Evolutionary conservation across 2,888 invertebrate species (phyloP), one percentile per base, ranked within the genome.

Genomic region (Apodemia mormo): DNA sequence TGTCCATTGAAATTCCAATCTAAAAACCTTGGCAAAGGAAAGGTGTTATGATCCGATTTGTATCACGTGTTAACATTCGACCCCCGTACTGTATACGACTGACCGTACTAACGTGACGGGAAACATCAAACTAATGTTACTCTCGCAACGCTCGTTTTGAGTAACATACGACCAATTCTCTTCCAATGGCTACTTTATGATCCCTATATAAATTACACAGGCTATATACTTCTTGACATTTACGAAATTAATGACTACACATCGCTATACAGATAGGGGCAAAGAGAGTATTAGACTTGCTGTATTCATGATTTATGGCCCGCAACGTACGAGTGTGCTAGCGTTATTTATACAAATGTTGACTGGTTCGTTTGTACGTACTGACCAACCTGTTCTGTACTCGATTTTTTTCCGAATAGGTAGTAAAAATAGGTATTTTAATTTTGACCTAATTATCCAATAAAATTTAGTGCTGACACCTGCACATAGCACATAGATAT

Each of bases 61-160:
- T 61, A 61, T 61, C 14, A 61, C 61, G 61, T 61, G 61, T 61
- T 30, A 61, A 61, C 61, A 61, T 12, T 61, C 61, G 61, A 30
- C 30, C 61, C 33, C 49, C n/a, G 14, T 49, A 49, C 49, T 61
- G 6, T 33, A 61, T 61, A 33, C 61, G 30, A 61, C 6, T 30
- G 61, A 61, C 30, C 61, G 61, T 61, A 14, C 30, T 61, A 33
- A 61, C 61, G 61, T 61, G 61, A 61, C 6, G 14, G 33, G 61
- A 61, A 61, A 33, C 61, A 61, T 61, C 61, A 61, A 61, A 61
- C 61, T 33, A 61, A 33, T 61, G 61, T 61, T 33, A 12, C 61
- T 58, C 58, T 58, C 58, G 30, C 56, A 6, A 22, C 40, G 52
- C 54, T 22, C 58, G 58, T 58, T 58, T 30, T 58, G 58, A 58